These are phyloP conservation scores for Enteromius radiatus DNA, from an alignment of 2,797 vertebrate genomes.

Conservation along the genomic window DNA sequence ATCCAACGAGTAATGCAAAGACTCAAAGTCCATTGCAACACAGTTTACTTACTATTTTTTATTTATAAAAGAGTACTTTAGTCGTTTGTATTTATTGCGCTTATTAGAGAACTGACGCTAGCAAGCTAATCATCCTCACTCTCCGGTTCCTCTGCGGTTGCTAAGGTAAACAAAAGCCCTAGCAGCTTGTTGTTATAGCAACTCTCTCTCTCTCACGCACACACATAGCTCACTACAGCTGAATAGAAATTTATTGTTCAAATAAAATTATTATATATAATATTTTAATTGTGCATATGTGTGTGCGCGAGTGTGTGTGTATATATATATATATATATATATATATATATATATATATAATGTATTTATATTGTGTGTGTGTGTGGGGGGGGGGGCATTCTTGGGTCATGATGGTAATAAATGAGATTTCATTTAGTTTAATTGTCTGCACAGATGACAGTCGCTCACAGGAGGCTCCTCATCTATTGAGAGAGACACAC, in stretches of 20 bases:
- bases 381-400: too few relatives aligned
- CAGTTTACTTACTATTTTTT: not conserved
- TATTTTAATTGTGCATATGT: too few relatives aligned
- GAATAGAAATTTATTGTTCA: not conserved
- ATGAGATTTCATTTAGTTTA: not conserved
- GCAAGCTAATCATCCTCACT: not conserved
- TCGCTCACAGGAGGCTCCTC: not conserved
- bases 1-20: constrained; percentile 79
- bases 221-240: not conserved
- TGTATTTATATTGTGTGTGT: too few relatives aligned
- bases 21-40: constrained; percentile 79
- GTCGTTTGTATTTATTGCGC: constrained; percentile 43
- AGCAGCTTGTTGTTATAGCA: constrained; percentile 45
- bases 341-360: too few relatives aligned
- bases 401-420: not conserved
- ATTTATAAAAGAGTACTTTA: not conserved
- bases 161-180: constrained; percentile 54
- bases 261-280: too few relatives aligned
- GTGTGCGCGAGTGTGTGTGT: too few relatives aligned
- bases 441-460: not conserved
- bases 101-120: not conserved
- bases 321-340: too few relatives aligned
- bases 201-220: constrained; percentile 6
- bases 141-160: constrained; percentile 20
- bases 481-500: constrained; percentile 15